Conservation (phyloP, 2,113 vertebrate genomes). For the Salvator merianae region DNA sequence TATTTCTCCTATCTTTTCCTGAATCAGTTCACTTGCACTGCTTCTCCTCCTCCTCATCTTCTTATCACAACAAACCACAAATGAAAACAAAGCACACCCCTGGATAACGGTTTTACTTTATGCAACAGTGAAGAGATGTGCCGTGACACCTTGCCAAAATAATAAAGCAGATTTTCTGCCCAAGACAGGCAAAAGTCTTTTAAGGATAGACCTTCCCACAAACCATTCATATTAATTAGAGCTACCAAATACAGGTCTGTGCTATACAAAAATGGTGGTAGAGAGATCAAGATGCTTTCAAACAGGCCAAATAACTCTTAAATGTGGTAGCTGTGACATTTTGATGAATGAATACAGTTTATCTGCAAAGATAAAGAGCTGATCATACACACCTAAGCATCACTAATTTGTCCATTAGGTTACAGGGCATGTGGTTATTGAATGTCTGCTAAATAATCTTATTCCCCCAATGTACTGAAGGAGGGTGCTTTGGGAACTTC, state of each 20-base stretch:
- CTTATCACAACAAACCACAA: not conserved
- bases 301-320: not conserved
- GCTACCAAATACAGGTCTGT: not conserved
- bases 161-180: not conserved
- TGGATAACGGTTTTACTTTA: not conserved
- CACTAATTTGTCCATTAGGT: not conserved
- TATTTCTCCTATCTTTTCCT: not conserved
- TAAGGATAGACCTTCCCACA: not conserved
- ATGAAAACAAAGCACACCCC: not conserved
- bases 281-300: not conserved
- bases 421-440: not conserved
- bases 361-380: not conserved
- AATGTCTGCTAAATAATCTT: not conserved
- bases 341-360: not conserved
- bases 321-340: not conserved
- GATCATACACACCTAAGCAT: not conserved
- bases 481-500: not conserved
- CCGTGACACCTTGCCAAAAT: slow-evolving; percentile 2
- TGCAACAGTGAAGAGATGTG: not conserved
- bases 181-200: not conserved
- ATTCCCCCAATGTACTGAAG: not conserved
- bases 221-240: not conserved
- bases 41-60: not conserved
- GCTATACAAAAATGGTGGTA: not conserved
- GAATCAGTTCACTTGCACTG: not conserved